phyloP scores from a whole-genome alignment of 2,888 invertebrate species.

The Drosophila monieri region DNA sequence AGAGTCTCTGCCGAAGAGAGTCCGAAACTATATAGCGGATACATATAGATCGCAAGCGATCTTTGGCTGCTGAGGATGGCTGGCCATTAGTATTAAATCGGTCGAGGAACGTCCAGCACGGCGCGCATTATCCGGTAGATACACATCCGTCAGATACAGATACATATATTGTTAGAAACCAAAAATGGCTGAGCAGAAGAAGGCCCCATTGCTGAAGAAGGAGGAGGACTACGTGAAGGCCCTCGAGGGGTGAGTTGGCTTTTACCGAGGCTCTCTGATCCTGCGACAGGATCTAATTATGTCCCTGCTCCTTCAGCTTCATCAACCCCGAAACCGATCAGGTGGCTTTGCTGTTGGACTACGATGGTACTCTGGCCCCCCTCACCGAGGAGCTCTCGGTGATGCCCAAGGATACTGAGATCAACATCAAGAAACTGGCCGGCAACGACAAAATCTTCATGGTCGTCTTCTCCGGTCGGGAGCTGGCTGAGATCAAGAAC shows the following conservation, averaged over 20 bases:
- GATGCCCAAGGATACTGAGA: constrained; percentile 89
- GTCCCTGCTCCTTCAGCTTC: constrained; percentile 66
- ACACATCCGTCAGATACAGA: constrained; percentile 42
- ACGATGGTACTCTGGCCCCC: constrained; percentile 91
- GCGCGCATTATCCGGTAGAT: constrained; percentile 72
- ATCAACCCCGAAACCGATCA: constrained; percentile 87
- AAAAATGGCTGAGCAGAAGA: constrained; percentile 84
- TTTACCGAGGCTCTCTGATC: background rate
- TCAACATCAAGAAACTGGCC: constrained; percentile 88
- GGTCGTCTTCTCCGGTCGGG: constrained; percentile 89
- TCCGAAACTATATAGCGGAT: constrained; percentile 23
- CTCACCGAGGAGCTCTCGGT: constrained; percentile 87
- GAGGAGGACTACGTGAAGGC: constrained; percentile 83
- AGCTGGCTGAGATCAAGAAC: constrained; percentile 89
- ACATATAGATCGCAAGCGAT: constrained; percentile 53
- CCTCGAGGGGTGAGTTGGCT: constrained; percentile 80
- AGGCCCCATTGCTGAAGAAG: constrained; percentile 83
- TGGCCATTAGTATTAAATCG: constrained; percentile 79
- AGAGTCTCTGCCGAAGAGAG: constrained; percentile 15
- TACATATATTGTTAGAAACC: constrained; percentile 10
- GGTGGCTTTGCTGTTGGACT: constrained; percentile 89
- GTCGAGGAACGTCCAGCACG: constrained; percentile 79
- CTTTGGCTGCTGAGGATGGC: constrained; percentile 45
- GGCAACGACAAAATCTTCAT: constrained; percentile 89
- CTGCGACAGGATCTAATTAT: constrained; percentile 9